These are phyloP conservation scores for Gymnarchus niloticus DNA, from an alignment of 2,113 vertebrate species.

Conservation along the genomic window DNA sequence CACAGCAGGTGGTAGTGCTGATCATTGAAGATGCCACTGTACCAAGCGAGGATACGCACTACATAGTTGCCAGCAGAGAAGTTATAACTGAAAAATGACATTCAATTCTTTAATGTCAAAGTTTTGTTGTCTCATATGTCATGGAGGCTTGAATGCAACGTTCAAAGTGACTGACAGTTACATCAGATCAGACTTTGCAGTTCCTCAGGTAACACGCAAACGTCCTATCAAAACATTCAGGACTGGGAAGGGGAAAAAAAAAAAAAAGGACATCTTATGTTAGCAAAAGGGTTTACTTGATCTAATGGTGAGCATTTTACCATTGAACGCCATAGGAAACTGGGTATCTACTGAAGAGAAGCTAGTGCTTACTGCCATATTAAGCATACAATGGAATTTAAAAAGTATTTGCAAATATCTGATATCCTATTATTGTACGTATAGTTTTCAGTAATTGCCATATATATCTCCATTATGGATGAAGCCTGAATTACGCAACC, in stretches of 20 bases:
- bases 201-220: not conserved
- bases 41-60: not conserved
- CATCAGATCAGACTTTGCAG: not conserved
- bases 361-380: not conserved
- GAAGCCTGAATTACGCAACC: not conserved
- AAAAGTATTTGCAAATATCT: not conserved
- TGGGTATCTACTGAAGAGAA: not conserved
- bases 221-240: not conserved
- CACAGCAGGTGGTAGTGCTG: not conserved
- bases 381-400: not conserved
- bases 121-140: not conserved
- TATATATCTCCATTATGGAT: not conserved
- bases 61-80: not conserved
- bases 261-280: not conserved
- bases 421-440: not conserved
- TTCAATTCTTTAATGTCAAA: slow-evolving; percentile 1
- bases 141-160: not conserved
- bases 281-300: not conserved
- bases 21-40: not conserved
- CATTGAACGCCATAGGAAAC: not conserved
- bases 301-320: not conserved
- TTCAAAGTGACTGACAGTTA: slow-evolving; percentile 10
- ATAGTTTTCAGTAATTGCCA: not conserved
- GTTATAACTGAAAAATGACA: not conserved
- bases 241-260: not conserved